phyloP scores from a whole-genome alignment of 2,797 vertebrate genomes.

The Hydrolagus colliei region DNA sequence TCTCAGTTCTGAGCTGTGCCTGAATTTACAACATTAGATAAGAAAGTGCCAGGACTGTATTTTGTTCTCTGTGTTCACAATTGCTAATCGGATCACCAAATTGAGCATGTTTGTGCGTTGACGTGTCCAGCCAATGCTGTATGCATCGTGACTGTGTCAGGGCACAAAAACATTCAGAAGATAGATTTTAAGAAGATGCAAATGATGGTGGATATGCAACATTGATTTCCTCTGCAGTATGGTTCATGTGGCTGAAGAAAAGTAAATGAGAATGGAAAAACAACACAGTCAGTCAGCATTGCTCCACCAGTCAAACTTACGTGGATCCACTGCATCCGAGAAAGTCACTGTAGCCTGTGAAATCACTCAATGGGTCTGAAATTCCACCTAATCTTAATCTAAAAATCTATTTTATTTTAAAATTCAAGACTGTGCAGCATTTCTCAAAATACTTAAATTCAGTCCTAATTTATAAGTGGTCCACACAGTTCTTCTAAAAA shows the following conservation, averaged over 20 bases:
- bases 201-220: background rate
- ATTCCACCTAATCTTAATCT: no score
- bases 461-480: no score
- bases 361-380: no score
- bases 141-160: background rate
- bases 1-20: background rate
- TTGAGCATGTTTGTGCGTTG: constrained; percentile 14
- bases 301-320: no score
- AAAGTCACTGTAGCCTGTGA: no score
- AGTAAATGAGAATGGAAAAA: background rate
- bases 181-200: constrained; percentile 18
- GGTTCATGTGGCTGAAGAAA: background rate
- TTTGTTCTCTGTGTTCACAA: constrained; percentile 1
- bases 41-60: background rate
- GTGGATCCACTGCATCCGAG: no score
- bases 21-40: constrained; percentile 7
- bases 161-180: constrained; percentile 1
- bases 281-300: no score
- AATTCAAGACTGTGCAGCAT: no score
- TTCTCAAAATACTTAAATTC: no score
- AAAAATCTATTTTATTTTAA: no score
- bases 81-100: constrained; percentile 18
- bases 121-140: no score
- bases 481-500: no score
- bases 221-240: background rate